Percentiles rank a stretch among this genome's conserved stretches.
Conservation (phyloP, 2,797 vertebrate species). For the Pachyuromys duprasi region DNA sequence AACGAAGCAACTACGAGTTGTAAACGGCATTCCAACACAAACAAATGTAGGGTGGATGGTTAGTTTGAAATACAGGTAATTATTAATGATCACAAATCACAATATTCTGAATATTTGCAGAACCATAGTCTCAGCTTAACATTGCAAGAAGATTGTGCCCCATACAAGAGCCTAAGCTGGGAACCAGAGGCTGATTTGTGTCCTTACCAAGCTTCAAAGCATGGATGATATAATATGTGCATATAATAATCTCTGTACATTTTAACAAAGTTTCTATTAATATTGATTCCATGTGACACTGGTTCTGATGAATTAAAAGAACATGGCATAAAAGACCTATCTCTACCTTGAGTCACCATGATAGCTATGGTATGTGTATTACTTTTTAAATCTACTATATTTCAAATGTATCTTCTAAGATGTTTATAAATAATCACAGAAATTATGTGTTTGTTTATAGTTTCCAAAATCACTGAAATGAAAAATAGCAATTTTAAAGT, state of each 20-base stretch:
- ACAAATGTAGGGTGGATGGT: conserved; percentile 98
- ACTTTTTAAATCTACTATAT: neutral
- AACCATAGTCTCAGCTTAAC: conserved; percentile 26
- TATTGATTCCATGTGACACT: neutral
- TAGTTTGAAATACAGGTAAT: conserved; percentile 93
- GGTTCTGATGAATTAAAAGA: conserved; percentile 1
- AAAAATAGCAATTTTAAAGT: conserved; percentile 6
- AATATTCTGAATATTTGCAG: neutral
- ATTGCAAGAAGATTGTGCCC: neutral
- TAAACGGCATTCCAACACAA: conserved; percentile 94
- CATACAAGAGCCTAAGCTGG: neutral
- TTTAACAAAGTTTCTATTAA: neutral
- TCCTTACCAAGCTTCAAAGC: neutral
- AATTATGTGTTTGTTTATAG: neutral
- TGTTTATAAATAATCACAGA: neutral
- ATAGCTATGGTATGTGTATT: neutral
- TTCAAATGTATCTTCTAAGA: conserved; percentile 29
- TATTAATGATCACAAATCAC: conserved; percentile 55
- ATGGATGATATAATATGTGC: neutral
- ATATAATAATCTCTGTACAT: neutral
- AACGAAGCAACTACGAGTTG: conserved; percentile 92
- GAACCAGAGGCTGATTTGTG: neutral
- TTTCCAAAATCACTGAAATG: conserved; percentile 28
- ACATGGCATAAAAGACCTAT: neutral
- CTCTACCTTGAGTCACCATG: neutral